These are phyloP conservation scores for Serilophus lunatus DNA, from an alignment of 2,113 vertebrate species.

Conservation along the genomic window DNA sequence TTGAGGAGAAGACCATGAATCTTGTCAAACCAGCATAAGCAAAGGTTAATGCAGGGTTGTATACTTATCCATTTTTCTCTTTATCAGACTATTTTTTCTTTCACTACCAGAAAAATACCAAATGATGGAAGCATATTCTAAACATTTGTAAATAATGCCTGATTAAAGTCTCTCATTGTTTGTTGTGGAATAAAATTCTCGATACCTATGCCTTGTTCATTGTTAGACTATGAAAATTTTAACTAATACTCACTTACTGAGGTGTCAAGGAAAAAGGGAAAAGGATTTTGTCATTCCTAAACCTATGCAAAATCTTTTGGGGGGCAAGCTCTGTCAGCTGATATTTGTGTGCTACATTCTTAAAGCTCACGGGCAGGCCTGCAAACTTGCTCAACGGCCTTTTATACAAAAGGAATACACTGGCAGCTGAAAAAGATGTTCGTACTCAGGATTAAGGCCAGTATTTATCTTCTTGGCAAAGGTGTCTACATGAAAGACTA, in stretches of 20 bases:
- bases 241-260: not conserved
- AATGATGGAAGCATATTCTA: not conserved
- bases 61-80: not conserved
- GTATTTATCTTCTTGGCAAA: conserved; percentile 53
- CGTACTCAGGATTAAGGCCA: not conserved
- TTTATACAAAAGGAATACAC: not conserved
- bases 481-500: conserved; percentile 1
- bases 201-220: not conserved
- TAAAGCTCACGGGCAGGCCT: not conserved
- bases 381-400: not conserved
- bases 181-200: not conserved
- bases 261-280: not conserved
- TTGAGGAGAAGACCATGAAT: not conserved
- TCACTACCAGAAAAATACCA: not conserved
- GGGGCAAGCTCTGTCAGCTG: not conserved
- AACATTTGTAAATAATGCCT: not conserved
- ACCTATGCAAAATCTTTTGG: not conserved
- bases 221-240: not conserved
- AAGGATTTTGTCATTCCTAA: not conserved
- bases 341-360: not conserved
- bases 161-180: not conserved
- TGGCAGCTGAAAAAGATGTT: conserved; percentile 42
- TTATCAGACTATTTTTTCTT: not conserved
- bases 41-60: not conserved
- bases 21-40: not conserved